Percentiles rank a stretch among this genome's conserved stretches.
Evolutionary conservation across 2,888 invertebrate genomes (phyloP).

Genomic region (Megaustenia siamemsis): DNA sequence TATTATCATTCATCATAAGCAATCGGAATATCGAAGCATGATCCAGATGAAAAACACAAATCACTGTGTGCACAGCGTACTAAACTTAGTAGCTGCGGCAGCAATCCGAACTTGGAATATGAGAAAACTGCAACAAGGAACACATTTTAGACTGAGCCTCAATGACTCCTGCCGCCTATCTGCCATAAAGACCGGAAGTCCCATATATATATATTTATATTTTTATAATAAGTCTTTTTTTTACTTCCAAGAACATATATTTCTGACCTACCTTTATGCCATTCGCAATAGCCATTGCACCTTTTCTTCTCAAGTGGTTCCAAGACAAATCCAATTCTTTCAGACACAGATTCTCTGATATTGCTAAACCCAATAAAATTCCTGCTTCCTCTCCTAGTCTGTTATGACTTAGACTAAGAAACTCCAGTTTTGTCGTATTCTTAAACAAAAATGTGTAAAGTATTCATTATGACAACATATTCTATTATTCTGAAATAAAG

Average conservation of each 20-base stretch:
- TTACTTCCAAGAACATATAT: background rate
- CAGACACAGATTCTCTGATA: constrained; percentile 77
- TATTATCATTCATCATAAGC: too few species aligned
- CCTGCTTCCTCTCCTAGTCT: constrained; percentile 77
- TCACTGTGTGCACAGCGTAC: too few species aligned
- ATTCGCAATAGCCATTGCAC: constrained; percentile 76
- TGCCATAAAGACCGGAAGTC: too few species aligned
- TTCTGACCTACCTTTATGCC: constrained; percentile 75
- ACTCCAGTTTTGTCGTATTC: constrained; percentile 76
- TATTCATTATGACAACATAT: background rate
- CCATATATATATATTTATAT: background rate
- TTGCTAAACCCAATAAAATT: constrained; percentile 76
- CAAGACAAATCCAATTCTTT: constrained; percentile 79
- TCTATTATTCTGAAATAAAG: background rate
- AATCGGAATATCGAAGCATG: too few species aligned
- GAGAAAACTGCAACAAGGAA: too few species aligned
- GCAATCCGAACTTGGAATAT: too few species aligned
- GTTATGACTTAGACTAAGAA: constrained; percentile 78
- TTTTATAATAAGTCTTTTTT: background rate
- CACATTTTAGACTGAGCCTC: too few species aligned
- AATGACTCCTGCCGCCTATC: too few species aligned
- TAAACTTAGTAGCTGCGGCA: too few species aligned
- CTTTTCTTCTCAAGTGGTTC: constrained; percentile 78
- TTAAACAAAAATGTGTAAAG: too few species aligned
- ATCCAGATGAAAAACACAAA: too few species aligned